Conservation (phyloP, 2,797 vertebrate species). For the Microctenopoma stevenorrisi region DNA sequence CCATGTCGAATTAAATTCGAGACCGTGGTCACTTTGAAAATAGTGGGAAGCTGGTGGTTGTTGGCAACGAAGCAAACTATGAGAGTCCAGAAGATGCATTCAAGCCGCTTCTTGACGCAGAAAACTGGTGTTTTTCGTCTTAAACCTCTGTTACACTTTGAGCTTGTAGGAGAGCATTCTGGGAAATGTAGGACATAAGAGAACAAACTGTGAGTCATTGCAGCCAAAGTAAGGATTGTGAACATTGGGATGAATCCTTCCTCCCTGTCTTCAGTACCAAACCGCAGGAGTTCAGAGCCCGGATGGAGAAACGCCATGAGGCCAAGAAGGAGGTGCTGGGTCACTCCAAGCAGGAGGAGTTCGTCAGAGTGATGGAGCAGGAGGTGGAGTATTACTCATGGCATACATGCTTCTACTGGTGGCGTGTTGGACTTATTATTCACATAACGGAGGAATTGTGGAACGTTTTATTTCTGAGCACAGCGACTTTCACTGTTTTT, state of each 20-base stretch:
- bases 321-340: conserved; percentile 86
- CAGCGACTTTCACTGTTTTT: not conserved
- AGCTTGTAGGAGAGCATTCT: not conserved
- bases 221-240: not conserved
- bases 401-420: not conserved
- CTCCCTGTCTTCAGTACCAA: conserved; percentile 79
- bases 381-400: conserved; percentile 77
- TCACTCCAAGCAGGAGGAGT: conserved; percentile 90
- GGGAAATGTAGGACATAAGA: not conserved
- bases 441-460: too few species aligned
- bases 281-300: conserved; percentile 87
- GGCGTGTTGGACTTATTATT: not conserved
- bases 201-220: not conserved
- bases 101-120: too few species aligned
- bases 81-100: too few species aligned
- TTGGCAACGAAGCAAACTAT: too few species aligned
- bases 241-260: not conserved
- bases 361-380: conserved; percentile 87
- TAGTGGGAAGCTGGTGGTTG: too few species aligned
- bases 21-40: too few species aligned
- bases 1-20: too few species aligned
- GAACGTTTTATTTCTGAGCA: too few species aligned
- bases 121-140: too few species aligned
- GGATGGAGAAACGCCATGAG: conserved; percentile 85
- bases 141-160: not conserved